Base-by-base conservation (phyloP, 2,888 invertebrate genomes). In the Spisula subtruncata region DNA sequence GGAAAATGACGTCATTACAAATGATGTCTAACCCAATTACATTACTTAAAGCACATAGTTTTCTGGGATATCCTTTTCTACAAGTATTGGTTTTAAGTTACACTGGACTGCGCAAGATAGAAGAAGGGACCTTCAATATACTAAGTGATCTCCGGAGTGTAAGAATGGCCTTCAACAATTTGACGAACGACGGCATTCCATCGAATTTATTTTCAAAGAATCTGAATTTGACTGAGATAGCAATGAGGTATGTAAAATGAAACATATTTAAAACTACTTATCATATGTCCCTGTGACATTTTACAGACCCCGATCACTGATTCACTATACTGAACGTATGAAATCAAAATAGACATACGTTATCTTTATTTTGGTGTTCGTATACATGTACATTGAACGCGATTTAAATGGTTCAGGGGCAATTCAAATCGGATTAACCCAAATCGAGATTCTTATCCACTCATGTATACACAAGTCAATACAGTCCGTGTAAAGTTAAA, bases 131-230 rank as follows among this genome's bases (percentile, higher is more conserved):
- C 18, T 92, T 93, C 81, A 88, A 91, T 46, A 54, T 80, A 16
- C 46, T 93, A 10, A n/a, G 48, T 2, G 80, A 91, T 75, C 82
- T 92, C 29, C 71, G 51, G 8, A 79, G 79, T 16, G 60, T 92
- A 10, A 90, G 91, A 48, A 81, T 92, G 0, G 75, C 88, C 18
- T 93, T 93, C 80, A 93, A 92, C 54, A 90, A 90, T 12, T 81
- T 93, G 2, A 89, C 89, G 14, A 88, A 93, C 79, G 83, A 81
- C 5, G 86, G 91, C 75, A 79, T 93, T 46, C 91, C 92, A 0
- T 60, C 81, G 46, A 83, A 88, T 35, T 20, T 88, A 4, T 92
- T 93, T 80, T 29, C 79, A 5, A 92, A 92, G 71, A 93, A 90
- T 85, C 80, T 81, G 10, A 92, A 92, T 8, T 54, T 93, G 25